Conservation (phyloP, 2,888 invertebrate genomes). For the Hypena proboscidalis region DNA sequence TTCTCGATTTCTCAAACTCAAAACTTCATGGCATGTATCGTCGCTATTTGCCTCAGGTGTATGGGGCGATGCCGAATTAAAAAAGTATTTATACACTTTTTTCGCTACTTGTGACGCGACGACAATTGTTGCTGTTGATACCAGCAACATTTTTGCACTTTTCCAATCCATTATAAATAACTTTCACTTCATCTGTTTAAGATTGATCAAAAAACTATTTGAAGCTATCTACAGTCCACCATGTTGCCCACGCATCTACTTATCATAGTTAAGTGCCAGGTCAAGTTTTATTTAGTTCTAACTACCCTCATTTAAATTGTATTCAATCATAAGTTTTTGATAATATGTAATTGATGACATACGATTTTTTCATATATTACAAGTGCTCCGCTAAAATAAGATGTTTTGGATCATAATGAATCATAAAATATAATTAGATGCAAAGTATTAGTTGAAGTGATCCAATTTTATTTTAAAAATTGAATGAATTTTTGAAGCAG, state of each 20-base stretch:
- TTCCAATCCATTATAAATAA: conserved; percentile 74
- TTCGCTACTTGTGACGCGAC: conserved; percentile 74
- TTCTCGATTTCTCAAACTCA: conserved; percentile 68
- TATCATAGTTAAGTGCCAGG: conserved; percentile 11
- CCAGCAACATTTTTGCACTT: conserved; percentile 71
- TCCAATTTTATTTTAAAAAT: neutral
- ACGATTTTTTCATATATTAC: too few species aligned
- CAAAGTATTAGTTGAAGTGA: too few species aligned
- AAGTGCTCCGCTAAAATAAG: too few species aligned
- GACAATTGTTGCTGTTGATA: conserved; percentile 72
- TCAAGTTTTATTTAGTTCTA: conserved; percentile 18
- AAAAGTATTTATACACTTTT: conserved; percentile 71
- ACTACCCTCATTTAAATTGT: conserved; percentile 56
- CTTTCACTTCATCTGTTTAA: conserved; percentile 38
- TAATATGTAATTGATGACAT: too few species aligned
- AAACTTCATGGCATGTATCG: conserved; percentile 62
- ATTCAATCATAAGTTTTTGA: too few species aligned
- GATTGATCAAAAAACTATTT: conserved; percentile 45
- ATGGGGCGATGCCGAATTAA: conserved; percentile 44
- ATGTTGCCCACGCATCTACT: conserved; percentile 68
- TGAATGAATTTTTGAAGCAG: conserved; percentile 11
- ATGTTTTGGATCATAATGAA: too few species aligned
- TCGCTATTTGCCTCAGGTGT: conserved; percentile 51
- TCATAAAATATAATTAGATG: too few species aligned
- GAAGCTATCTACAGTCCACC: conserved; percentile 62